A percentile compares a stretch with the other conserved stretches of the same genome.
These are phyloP conservation scores for Excalfactoria chinensis DNA, from an alignment of 2,113 vertebrate species.

Conservation along the genomic window DNA sequence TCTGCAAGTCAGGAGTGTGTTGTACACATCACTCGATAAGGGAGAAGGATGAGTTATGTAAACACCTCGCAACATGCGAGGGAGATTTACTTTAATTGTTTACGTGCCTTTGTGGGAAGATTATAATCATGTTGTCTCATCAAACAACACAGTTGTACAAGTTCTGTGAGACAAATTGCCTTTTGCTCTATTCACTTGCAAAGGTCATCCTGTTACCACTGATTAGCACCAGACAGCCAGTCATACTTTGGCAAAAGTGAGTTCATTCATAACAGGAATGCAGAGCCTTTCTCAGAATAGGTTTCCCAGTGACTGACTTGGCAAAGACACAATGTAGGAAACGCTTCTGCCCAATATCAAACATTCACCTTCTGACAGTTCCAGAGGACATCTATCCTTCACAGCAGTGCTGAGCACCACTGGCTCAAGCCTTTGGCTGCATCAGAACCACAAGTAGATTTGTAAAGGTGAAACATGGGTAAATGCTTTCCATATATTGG, in stretches of 20 bases:
- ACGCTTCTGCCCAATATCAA: slow-evolving; percentile 33
- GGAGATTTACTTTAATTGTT: slow-evolving; percentile 75
- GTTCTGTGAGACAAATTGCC: slow-evolving; percentile 72
- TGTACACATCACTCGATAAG: slow-evolving; percentile 63
- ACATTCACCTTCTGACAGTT: slow-evolving; percentile 57
- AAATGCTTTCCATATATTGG: slow-evolving; percentile 39
- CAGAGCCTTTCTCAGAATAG: slow-evolving; percentile 62
- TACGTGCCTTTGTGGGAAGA: slow-evolving; percentile 73
- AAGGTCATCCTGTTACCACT: slow-evolving; percentile 73
- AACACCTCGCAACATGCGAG: slow-evolving; percentile 65
- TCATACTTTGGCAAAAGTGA: slow-evolving; percentile 38
- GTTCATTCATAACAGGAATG: slow-evolving; percentile 69
- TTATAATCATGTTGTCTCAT: slow-evolving; percentile 73
- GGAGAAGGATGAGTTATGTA: slow-evolving; percentile 70
- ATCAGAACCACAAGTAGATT: not conserved
- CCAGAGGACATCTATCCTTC: slow-evolving; percentile 49
- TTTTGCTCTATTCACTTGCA: slow-evolving; percentile 72
- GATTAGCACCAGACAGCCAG: slow-evolving; percentile 59
- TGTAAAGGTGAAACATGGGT: not conserved
- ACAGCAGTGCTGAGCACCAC: not conserved
- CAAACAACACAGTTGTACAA: slow-evolving; percentile 74
- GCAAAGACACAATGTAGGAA: slow-evolving; percentile 51
- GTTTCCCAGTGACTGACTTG: slow-evolving; percentile 69
- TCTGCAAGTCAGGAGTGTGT: slow-evolving; percentile 62
- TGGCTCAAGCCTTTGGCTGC: not conserved